Evolutionary conservation across 1,140 invertebrate species (phyloP).

Genomic region (Phenacoccus solenopsis): DNA sequence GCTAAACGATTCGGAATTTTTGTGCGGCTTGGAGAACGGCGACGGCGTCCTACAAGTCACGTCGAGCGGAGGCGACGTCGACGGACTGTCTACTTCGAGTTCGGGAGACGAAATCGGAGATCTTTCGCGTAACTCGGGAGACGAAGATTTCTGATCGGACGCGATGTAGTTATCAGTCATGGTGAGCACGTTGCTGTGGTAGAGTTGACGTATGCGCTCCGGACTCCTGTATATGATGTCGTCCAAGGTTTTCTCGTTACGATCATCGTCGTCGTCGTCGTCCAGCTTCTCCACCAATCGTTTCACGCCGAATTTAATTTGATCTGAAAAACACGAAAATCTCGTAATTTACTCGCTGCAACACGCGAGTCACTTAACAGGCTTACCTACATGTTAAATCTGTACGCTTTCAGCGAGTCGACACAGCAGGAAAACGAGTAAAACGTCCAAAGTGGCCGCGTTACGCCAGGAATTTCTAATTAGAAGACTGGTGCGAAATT

Average conservation of each 20-base stretch:
- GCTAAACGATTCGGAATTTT: conserved; percentile 63
- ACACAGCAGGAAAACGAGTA: not conserved
- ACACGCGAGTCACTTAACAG: too few relatives aligned
- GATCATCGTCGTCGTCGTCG: not conserved
- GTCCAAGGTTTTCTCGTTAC: not conserved
- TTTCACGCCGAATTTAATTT: conserved; percentile 58
- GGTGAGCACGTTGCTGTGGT: conserved; percentile 35
- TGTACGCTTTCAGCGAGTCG: too few relatives aligned
- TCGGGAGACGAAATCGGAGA: conserved; percentile 45
- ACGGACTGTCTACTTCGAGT: conserved; percentile 51
- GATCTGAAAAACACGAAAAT: conserved; percentile 41
- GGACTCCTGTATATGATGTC: not conserved
- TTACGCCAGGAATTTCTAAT: conserved; percentile 4
- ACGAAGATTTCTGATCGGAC: conserved; percentile 37
- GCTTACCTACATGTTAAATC: too few relatives aligned
- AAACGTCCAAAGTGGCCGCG: not conserved
- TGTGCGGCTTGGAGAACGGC: conserved; percentile 30
- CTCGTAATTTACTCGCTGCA: too few relatives aligned
- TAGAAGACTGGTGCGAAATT: conserved; percentile 1
- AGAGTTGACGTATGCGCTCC: conserved; percentile 21
- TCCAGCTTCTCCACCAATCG: conserved; percentile 40
- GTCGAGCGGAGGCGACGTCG: conserved; percentile 35
- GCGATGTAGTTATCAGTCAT: conserved; percentile 37
- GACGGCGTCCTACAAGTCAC: conserved; percentile 30
- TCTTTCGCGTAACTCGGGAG: conserved; percentile 33